Percentiles rank a stretch among this genome's conserved stretches.
Evolutionary conservation across 2,797 vertebrate species (phyloP).

Genomic region (Neosilurus hyrtlii): DNA sequence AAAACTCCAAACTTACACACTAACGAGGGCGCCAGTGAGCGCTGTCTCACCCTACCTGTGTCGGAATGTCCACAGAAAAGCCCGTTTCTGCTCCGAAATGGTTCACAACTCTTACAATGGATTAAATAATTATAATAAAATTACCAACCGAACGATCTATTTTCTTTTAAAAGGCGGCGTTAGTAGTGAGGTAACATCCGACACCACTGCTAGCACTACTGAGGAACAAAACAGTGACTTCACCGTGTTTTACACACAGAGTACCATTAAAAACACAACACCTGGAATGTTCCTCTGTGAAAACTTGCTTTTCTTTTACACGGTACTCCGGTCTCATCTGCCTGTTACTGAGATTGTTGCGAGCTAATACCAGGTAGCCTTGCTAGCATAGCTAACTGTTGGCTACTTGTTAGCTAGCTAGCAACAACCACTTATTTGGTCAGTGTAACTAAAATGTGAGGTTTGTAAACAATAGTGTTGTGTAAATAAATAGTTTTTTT

Average conservation of each 20-base stretch:
- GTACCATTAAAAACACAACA: neutral
- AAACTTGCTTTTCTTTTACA: neutral
- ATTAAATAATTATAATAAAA: neutral
- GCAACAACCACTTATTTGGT: neutral
- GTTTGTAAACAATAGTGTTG: neutral
- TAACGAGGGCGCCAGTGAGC: too few species aligned
- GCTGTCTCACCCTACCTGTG: neutral
- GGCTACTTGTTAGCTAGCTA: neutral
- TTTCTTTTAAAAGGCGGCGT: neutral
- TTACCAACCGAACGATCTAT: too few species aligned
- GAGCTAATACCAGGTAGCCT: constrained; percentile 6
- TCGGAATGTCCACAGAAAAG: neutral
- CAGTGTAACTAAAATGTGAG: neutral
- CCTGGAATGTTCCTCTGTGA: neutral
- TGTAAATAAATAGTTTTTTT: neutral
- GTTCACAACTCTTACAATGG: neutral
- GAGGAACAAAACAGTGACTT: neutral
- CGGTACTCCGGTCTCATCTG: neutral
- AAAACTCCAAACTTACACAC: too few species aligned
- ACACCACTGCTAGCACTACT: neutral
- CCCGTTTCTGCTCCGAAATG: neutral
- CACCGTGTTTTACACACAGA: neutral
- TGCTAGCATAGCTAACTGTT: neutral
- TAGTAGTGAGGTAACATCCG: neutral
- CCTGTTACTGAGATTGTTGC: neutral